These are phyloP conservation scores for Siniperca scherzeri DNA, from an alignment of 2,797 vertebrate genomes.

Conservation along the genomic window DNA sequence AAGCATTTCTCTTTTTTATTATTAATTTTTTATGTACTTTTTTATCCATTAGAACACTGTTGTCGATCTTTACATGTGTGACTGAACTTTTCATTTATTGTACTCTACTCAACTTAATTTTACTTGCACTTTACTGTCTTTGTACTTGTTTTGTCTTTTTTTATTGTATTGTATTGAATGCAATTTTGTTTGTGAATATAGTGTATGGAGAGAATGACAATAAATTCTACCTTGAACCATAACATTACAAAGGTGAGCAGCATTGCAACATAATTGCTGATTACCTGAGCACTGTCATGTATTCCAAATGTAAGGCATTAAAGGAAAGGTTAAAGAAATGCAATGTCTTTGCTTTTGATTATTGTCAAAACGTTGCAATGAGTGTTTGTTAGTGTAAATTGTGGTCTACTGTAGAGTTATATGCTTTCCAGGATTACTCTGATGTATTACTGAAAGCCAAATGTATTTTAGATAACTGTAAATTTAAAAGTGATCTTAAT, in stretches of 20 bases:
- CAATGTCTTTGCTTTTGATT: not conserved
- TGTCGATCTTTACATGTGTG: not conserved
- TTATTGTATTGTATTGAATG: not conserved
- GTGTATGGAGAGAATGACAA: not conserved
- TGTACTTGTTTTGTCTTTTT: not conserved
- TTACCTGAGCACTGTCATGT: not conserved
- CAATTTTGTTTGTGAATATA: too few relatives aligned
- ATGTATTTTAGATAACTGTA: not conserved
- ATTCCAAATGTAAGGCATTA: not conserved
- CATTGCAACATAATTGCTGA: not conserved
- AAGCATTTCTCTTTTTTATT: not conserved
- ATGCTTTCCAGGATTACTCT: not conserved
- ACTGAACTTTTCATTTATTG: too few relatives aligned
- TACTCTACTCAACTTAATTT: not conserved
- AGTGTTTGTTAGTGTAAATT: not conserved
- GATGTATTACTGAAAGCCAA: not conserved
- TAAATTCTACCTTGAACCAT: not conserved
- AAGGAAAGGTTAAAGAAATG: not conserved
- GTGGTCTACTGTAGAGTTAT: not conserved
- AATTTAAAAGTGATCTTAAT: too few relatives aligned
- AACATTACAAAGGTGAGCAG: not conserved
- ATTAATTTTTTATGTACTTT: not conserved
- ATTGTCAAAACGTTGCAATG: not conserved
- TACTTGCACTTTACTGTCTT: not conserved
- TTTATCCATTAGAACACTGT: not conserved